phyloP scores from a whole-genome alignment of 2,113 vertebrate species.

The Rallus limicola region DNA sequence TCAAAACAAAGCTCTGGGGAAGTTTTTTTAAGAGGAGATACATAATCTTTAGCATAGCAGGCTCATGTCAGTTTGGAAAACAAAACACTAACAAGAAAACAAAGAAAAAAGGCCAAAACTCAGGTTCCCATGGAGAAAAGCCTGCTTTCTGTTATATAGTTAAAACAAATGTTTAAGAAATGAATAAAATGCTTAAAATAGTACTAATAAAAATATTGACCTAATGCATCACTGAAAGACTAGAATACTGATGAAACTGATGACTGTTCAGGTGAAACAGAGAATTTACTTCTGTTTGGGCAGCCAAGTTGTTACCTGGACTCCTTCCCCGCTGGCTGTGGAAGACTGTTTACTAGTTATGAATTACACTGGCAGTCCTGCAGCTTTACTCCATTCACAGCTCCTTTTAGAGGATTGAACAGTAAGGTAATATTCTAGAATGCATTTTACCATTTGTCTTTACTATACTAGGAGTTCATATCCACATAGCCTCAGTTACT shows the following conservation, averaged over 20 bases:
- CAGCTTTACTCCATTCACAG: not conserved
- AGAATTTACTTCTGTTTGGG: not conserved
- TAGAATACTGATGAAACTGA: not conserved
- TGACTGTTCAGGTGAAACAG: not conserved
- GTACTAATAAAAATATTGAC: not conserved
- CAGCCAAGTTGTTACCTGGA: not conserved
- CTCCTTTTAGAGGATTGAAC: not conserved
- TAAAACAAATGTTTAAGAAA: no score
- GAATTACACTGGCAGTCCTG: not conserved
- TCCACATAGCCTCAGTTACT: not conserved
- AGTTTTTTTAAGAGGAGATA: not conserved
- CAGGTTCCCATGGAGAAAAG: not conserved
- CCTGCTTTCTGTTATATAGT: not conserved
- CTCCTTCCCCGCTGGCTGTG: not conserved
- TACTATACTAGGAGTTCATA: not conserved
- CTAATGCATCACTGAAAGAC: not conserved
- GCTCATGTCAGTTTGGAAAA: not conserved
- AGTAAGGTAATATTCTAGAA: slow-evolving; percentile 11
- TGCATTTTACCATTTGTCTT: slow-evolving; percentile 4
- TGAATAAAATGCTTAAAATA: not conserved
- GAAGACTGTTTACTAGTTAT: not conserved
- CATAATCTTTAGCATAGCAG: not conserved
- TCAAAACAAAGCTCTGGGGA: slow-evolving; percentile 6
- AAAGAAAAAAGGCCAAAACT: not conserved
- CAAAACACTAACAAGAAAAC: not conserved